These are phyloP conservation scores for Scrobipalpa costella DNA, from an alignment of 2,888 invertebrate species.

Conservation along the genomic window DNA sequence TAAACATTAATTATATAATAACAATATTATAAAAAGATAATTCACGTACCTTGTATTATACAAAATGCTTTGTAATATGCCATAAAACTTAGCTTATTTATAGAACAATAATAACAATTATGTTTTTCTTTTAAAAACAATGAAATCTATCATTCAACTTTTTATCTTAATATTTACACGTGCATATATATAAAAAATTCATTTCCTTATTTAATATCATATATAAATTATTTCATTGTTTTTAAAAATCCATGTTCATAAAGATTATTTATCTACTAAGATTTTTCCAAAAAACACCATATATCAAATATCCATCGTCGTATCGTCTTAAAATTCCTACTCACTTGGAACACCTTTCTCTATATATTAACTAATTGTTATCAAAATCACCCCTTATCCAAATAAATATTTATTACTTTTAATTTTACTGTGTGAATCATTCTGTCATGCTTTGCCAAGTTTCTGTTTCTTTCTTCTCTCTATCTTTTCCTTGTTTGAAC, in stretches of 20 bases:
- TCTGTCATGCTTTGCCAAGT: slow-evolving; percentile 58
- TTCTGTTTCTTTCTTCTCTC: slow-evolving; percentile 48
- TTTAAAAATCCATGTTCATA: neutral
- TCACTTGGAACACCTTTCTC: neutral
- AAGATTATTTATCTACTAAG: neutral
- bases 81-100: slow-evolving; percentile 3
- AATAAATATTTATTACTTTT: slow-evolving; percentile 35
- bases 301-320: neutral
- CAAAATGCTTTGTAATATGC: neutral
- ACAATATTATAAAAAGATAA: neutral
- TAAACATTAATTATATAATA: slow-evolving; percentile 12
- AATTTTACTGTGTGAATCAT: slow-evolving; percentile 48
- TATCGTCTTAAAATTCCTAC: neutral
- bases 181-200: neutral
- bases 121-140: slow-evolving; percentile 1
- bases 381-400: slow-evolving; percentile 19
- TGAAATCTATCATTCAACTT: neutral
- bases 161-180: neutral
- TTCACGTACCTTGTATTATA: neutral
- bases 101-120: neutral
- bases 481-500: slow-evolving; percentile 45
- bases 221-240: neutral
- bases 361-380: slow-evolving; percentile 7
- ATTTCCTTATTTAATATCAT: neutral
- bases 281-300: neutral